Conservation (phyloP, 1,140 invertebrate genomes). For the Tachypleus tridentatus region DNA sequence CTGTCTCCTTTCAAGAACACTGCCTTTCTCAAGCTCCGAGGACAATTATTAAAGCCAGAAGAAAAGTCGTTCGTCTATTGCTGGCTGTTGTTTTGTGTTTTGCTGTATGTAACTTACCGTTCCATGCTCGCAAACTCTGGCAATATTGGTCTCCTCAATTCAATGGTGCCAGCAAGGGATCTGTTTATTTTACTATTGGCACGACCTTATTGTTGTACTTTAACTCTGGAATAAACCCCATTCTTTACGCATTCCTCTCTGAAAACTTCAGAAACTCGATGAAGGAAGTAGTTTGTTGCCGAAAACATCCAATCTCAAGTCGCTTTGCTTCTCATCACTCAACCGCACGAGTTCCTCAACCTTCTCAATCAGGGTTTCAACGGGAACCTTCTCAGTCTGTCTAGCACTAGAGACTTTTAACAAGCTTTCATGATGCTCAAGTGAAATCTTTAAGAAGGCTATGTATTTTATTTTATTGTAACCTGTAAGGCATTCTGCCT, state of each 20-base stretch:
- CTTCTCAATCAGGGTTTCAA: too few species aligned
- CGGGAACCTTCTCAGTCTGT: too few species aligned
- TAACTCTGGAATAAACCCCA: constrained; percentile 70
- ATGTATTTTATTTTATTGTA: too few species aligned
- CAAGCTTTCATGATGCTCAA: too few species aligned
- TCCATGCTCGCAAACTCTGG: constrained; percentile 70
- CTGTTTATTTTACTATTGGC: constrained; percentile 60
- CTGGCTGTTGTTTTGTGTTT: constrained; percentile 70
- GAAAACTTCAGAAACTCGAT: constrained; percentile 41
- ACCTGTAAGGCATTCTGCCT: too few species aligned
- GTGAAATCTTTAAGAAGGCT: too few species aligned
- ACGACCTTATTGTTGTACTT: constrained; percentile 70
- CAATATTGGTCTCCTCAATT: constrained; percentile 52
- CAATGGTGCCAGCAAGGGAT: constrained; percentile 49
- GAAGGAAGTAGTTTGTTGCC: constrained; percentile 27
- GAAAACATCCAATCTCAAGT: not conserved
- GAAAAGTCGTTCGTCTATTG: constrained; percentile 51
- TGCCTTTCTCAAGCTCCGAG: not conserved
- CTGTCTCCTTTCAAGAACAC: constrained; percentile 29
- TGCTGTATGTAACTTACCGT: constrained; percentile 68
- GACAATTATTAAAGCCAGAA: constrained; percentile 28
- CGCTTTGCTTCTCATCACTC: too few species aligned
- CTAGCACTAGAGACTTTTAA: too few species aligned
- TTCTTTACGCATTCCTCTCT: constrained; percentile 71
- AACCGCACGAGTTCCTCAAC: too few species aligned